Percentiles rank a stretch among this genome's conserved stretches.
phyloP scores from a whole-genome alignment of 2,797 vertebrate species.

The Hydrophis major region DNA sequence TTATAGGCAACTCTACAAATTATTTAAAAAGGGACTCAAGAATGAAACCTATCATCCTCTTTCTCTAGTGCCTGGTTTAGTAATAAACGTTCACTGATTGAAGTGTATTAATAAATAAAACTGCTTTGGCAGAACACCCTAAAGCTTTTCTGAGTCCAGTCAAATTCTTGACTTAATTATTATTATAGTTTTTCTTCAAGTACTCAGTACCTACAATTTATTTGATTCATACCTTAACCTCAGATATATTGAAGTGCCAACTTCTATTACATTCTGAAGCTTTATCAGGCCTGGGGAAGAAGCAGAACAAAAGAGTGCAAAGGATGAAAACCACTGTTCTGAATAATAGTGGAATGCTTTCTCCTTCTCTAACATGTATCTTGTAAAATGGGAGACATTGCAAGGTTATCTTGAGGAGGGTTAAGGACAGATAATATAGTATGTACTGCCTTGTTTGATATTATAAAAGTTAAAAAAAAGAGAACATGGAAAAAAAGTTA shows the following conservation, averaged over 20 bases:
- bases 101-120: background rate
- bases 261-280: slow-evolving; percentile 61
- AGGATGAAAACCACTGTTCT: background rate
- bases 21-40: background rate
- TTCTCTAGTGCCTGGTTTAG: background rate
- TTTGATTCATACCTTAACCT: slow-evolving; percentile 62
- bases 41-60: background rate
- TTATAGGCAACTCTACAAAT: background rate
- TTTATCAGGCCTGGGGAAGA: slow-evolving; percentile 62
- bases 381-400: background rate
- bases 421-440: background rate
- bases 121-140: background rate
- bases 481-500: background rate
- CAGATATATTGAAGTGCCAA: slow-evolving; percentile 62
- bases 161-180: background rate
- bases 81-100: background rate
- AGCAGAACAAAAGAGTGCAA: slow-evolving; percentile 16
- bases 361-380: background rate
- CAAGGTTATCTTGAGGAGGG: background rate
- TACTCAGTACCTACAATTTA: background rate
- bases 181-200: background rate
- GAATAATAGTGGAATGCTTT: background rate
- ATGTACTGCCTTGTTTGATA: background rate
- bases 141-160: background rate
- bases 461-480: background rate